Conservation (phyloP, 2,113 vertebrate genomes). For the Spizaetus ornatus region DNA sequence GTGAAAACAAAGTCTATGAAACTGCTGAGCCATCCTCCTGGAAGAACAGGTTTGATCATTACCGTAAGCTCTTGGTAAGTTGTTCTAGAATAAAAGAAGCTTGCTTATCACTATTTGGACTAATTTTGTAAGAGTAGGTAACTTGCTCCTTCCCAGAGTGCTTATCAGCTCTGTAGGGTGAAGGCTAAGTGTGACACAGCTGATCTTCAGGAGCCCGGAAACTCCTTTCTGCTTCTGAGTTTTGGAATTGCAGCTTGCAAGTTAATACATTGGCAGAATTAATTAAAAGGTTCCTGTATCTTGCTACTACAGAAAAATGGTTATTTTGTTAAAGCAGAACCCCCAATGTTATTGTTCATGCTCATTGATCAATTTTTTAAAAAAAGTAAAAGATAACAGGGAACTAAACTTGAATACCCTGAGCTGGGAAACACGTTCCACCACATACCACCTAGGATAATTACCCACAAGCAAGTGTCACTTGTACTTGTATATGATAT, state of each 20-base stretch:
- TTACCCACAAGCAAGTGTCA: conserved; percentile 4
- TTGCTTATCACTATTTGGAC: background rate
- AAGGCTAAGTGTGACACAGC: background rate
- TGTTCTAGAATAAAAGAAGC: background rate
- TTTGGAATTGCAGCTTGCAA: background rate
- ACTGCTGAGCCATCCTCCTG: background rate
- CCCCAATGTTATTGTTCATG: background rate
- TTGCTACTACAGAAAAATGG: background rate
- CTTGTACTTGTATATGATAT: background rate
- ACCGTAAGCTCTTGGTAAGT: background rate
- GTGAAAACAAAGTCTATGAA: background rate
- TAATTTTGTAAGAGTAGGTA: background rate
- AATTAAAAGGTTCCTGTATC: background rate
- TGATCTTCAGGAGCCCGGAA: background rate
- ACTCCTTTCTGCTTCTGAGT: background rate
- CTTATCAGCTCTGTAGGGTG: background rate
- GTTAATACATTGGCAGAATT: background rate
- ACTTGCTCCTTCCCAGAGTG: background rate
- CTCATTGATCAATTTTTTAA: background rate
- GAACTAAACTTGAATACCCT: background rate
- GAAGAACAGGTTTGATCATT: conserved; percentile 1
- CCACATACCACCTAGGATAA: background rate
- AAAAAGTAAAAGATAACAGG: background rate
- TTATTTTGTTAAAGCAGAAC: background rate
- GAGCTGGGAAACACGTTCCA: background rate